Percentiles rank a stretch among this genome's conserved stretches.
Evolutionary conservation across 92 coral and sea anemone species (phyloP).

Genomic region (Diadumene lineata): DNA sequence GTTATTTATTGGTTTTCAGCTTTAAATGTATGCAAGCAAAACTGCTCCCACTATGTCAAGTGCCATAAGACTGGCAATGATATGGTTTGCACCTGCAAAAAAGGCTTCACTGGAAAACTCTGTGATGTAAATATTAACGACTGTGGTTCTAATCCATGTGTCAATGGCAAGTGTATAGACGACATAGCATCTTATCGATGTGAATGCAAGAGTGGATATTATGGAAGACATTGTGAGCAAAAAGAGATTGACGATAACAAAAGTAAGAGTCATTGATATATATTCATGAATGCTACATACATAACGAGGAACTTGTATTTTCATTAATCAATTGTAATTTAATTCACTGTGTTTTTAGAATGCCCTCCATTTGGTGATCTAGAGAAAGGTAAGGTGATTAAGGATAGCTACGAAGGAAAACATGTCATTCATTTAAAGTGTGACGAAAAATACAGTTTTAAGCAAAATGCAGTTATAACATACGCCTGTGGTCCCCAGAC

Average conservation of each 20-base stretch:
- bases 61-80: background rate
- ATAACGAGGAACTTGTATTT: background rate
- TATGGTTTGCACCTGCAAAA: conserved; percentile 18
- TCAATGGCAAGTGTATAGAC: conserved; percentile 11
- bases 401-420: conserved; percentile 42
- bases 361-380: conserved; percentile 45
- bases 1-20: background rate
- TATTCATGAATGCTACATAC: background rate
- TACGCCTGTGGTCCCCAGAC: conserved; percentile 74
- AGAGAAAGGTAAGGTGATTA: conserved; percentile 27
- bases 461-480: conserved; percentile 27
- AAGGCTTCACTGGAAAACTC: conserved; percentile 7
- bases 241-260: background rate
- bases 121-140: conserved; percentile 26
- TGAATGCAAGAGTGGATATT: conserved; percentile 42
- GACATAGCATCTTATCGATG: conserved; percentile 41
- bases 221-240: conserved; percentile 40
- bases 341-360: conserved; percentile 9
- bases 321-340: background rate
- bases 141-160: conserved; percentile 21
- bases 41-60: conserved; percentile 6
- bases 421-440: conserved; percentile 42
- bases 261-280: background rate
- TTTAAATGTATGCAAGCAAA: background rate
- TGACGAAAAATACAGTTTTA: conserved; percentile 47